Evolutionary conservation across 2,113 vertebrate genomes (phyloP).

Genomic region (Ctenodactylus gundi): DNA sequence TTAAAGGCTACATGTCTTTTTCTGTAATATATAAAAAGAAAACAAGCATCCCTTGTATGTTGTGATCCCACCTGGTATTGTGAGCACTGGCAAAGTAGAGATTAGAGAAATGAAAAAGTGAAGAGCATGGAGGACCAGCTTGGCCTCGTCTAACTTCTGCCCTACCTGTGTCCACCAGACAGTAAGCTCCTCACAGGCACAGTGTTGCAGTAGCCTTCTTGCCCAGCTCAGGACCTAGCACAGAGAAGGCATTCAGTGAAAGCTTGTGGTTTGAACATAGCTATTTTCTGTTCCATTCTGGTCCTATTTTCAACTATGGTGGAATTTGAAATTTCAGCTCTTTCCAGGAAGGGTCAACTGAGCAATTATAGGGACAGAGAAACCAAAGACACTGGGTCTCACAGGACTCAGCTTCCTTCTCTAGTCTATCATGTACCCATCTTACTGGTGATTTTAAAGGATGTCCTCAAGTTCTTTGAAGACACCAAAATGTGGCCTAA

Average conservation of each 20-base stretch:
- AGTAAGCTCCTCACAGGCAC: background rate
- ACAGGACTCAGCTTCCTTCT: background rate
- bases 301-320: background rate
- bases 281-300: background rate
- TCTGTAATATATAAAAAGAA: too few relatives aligned
- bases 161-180: background rate
- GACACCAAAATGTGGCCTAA: background rate
- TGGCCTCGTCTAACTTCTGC: background rate
- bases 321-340: background rate
- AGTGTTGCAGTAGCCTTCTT: background rate
- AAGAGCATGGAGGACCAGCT: background rate
- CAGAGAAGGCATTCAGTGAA: background rate
- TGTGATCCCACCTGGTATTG: too few relatives aligned
- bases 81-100: background rate
- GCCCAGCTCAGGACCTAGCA: fast-evolving
- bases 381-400: background rate
- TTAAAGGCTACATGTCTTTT: too few relatives aligned
- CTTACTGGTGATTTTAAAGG: background rate
- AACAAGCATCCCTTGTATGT: too few relatives aligned
- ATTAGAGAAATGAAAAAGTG: background rate
- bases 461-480: background rate
- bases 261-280: background rate
- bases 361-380: background rate
- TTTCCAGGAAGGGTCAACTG: background rate
- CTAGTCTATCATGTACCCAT: background rate